A percentile compares a stretch with the other conserved stretches of the same genome.
Evolutionary conservation across 2,113 vertebrate genomes (phyloP).

Genomic region (Pituophis catenifer): DNA sequence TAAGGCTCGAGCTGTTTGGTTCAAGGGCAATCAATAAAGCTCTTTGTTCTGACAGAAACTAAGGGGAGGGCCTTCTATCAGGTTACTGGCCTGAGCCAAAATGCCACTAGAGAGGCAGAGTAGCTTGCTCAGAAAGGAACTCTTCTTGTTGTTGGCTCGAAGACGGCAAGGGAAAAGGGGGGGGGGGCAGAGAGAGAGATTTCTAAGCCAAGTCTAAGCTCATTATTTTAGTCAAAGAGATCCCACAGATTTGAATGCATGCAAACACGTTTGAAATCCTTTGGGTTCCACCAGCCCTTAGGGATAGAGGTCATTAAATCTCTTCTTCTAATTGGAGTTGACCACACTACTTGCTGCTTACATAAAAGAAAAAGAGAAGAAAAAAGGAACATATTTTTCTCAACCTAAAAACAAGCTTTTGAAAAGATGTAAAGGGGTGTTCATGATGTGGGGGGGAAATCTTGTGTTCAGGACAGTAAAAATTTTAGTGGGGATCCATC

Average conservation of each 20-base stretch:
- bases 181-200: neutral
- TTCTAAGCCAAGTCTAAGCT: neutral
- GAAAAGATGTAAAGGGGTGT: neutral
- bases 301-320: neutral
- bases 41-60: conserved; percentile 46
- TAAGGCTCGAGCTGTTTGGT: conserved; percentile 2
- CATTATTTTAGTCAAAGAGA: neutral
- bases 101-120: conserved; percentile 19
- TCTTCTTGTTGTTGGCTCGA: neutral
- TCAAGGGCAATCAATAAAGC: conserved; percentile 40
- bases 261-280: neutral
- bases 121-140: conserved; percentile 1
- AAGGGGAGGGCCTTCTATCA: conserved; percentile 17
- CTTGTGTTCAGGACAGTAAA: neutral
- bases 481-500: neutral
- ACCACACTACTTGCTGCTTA: neutral
- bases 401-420: neutral
- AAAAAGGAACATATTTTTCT: neutral
- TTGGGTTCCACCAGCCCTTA: neutral
- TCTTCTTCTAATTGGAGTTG: neutral
- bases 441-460: neutral
- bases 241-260: neutral
- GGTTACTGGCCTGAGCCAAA: conserved; percentile 11
- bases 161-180: no score
- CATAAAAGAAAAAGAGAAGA: neutral